These are phyloP conservation scores for Cavia porcellus DNA, from an alignment of 2,113 vertebrate genomes.

Conservation along the genomic window DNA sequence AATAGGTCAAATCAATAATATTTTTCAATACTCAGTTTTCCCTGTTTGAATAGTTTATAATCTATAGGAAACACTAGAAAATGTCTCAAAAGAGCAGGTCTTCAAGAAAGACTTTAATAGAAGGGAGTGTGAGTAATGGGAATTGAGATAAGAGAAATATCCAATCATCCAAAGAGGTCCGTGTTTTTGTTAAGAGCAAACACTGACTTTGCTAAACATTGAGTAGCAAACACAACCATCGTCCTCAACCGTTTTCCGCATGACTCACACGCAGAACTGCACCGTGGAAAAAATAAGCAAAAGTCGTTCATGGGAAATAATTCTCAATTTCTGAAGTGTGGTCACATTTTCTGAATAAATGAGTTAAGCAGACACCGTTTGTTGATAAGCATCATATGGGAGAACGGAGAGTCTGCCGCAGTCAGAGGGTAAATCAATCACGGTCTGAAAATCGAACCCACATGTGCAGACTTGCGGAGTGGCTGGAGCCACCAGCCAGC, in stretches of 20 bases:
- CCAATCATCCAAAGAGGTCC: not conserved
- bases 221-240: not conserved
- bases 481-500: constrained; percentile 66
- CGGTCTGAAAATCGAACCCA: constrained; percentile 82
- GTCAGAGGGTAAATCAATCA: constrained; percentile 82
- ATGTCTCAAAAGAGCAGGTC: not conserved
- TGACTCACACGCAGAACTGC: not conserved
- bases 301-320: constrained; percentile 60
- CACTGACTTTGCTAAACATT: not conserved
- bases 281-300: not conserved
- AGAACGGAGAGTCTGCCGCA: constrained; percentile 64
- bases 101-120: not conserved
- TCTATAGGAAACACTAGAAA: not conserved
- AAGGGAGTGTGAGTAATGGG: not conserved
- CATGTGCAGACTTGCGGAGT: constrained; percentile 79
- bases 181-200: not conserved
- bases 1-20: not conserved
- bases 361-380: constrained; percentile 78
- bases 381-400: constrained; percentile 83
- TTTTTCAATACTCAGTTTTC: not conserved
- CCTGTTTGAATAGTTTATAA: not conserved
- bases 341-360: constrained; percentile 75
- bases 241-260: not conserved
- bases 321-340: constrained; percentile 66
- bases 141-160: constrained; percentile 23